These are phyloP conservation scores for Cetonia aurata DNA, from an alignment of 2,888 invertebrate species.

Conservation along the genomic window DNA sequence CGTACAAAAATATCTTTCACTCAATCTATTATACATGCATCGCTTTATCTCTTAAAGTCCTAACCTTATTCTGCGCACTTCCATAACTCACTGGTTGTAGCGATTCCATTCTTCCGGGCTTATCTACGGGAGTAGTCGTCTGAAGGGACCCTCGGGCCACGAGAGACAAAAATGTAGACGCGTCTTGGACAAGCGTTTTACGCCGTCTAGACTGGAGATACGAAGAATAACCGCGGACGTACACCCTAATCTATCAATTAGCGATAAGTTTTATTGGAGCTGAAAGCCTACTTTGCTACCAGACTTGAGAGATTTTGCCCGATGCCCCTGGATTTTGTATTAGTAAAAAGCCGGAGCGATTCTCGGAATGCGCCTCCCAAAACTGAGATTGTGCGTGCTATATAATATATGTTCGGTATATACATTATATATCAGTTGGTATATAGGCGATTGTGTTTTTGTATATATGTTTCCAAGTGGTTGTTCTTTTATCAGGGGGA, in stretches of 20 bases:
- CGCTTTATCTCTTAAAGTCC: not conserved
- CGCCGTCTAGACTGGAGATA: constrained; percentile 43
- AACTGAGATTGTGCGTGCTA: not conserved
- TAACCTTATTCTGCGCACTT: no score
- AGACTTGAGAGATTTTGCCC: constrained; percentile 29
- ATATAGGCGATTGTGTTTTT: no score
- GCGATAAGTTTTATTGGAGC: constrained; percentile 44
- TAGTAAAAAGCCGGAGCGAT: not conserved
- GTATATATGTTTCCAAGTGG: no score
- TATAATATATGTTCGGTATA: no score
- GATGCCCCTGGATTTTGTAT: no score
- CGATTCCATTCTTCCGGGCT: no score
- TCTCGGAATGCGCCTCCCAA: not conserved
- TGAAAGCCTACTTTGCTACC: constrained; percentile 42
- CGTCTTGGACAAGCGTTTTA: constrained; percentile 35
- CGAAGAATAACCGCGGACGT: constrained; percentile 23
- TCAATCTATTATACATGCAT: not conserved
- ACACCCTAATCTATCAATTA: constrained; percentile 47
- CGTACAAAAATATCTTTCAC: no score
- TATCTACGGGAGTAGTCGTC: not conserved
- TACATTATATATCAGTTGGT: no score
- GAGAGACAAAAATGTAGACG: constrained; percentile 18
- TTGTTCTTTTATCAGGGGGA: no score
- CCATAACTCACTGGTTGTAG: no score
- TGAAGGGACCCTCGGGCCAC: not conserved